These are phyloP conservation scores for Drosophila sordidula DNA, from an alignment of 2,888 invertebrate species.

Conservation along the genomic window DNA sequence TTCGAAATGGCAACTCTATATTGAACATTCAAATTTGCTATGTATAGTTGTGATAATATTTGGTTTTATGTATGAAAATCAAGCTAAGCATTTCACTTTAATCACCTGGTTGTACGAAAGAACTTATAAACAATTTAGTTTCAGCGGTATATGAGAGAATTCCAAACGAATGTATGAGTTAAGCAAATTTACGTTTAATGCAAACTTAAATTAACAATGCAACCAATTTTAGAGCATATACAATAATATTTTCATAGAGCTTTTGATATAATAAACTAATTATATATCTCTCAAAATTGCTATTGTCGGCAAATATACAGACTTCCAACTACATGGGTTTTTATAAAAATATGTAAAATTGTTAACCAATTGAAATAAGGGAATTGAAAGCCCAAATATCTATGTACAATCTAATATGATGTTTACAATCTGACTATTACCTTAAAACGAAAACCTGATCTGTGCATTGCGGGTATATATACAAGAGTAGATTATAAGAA, in stretches of 20 bases:
- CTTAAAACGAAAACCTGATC: conserved; percentile 15
- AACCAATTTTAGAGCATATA: conserved; percentile 37
- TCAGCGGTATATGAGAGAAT: conserved; percentile 34
- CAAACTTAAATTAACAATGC: conserved; percentile 56
- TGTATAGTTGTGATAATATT: conserved; percentile 48
- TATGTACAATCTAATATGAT: conserved; percentile 15
- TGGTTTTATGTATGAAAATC: conserved; percentile 37
- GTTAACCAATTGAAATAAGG: conserved; percentile 1
- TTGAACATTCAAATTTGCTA: conserved; percentile 80
- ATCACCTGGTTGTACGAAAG: conserved; percentile 21
- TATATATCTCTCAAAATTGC: conserved; percentile 5
- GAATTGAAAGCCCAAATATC: background rate
- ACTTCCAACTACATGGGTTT: conserved; percentile 28
- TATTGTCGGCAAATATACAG: conserved; percentile 24
- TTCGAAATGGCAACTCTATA: conserved; percentile 70
- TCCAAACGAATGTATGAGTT: conserved; percentile 46
- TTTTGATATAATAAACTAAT: conserved; percentile 1
- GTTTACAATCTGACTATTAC: conserved; percentile 5
- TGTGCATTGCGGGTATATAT: conserved; percentile 48
- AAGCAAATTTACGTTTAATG: conserved; percentile 53
- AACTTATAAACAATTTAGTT: conserved; percentile 44
- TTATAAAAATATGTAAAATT: background rate
- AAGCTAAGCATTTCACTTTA: conserved; percentile 45
- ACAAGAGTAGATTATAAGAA: conserved; percentile 27
- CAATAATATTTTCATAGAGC: conserved; percentile 7